Conservation (phyloP, 2,113 vertebrate species). For the Syngnathus scovelli region DNA sequence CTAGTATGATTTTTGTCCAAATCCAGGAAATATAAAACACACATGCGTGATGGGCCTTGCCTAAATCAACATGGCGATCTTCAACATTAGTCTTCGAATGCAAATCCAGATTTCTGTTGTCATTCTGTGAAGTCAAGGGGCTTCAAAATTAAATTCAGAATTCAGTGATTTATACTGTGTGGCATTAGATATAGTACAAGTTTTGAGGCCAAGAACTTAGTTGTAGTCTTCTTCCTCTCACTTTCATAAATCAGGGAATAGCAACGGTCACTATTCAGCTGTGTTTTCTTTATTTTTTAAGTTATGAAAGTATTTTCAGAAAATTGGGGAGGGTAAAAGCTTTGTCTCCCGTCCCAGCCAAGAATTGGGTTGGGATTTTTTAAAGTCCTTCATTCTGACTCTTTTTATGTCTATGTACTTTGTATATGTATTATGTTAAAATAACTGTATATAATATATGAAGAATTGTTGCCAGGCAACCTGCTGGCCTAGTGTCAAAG, state of each 20-base stretch:
- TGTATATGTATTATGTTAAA: background rate
- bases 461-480: background rate
- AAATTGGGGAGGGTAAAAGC: background rate
- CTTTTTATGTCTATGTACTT: background rate
- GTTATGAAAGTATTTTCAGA: background rate
- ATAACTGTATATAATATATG: background rate
- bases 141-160: conserved; percentile 57
- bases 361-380: background rate
- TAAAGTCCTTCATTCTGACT: background rate
- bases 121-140: conserved; percentile 58
- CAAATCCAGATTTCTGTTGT: conserved; percentile 52
- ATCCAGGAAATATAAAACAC: conserved; percentile 32
- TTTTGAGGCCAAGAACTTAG: conserved; percentile 35
- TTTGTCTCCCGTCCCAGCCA: background rate
- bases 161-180: conserved; percentile 58
- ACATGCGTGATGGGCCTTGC: conserved; percentile 21
- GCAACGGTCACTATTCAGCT: conserved; percentile 3
- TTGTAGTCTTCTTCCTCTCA: conserved; percentile 19
- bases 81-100: conserved; percentile 52
- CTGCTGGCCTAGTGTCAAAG: background rate
- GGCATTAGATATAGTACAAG: conserved; percentile 11
- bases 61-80: conserved; percentile 58
- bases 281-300: conserved; percentile 9
- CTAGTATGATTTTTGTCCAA: conserved; percentile 17
- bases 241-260: conserved; percentile 25